Evolutionary conservation across 2,797 vertebrate genomes (phyloP), one percentile per base, ranked within the genome.

Genomic region (Molossus molossus): DNA sequence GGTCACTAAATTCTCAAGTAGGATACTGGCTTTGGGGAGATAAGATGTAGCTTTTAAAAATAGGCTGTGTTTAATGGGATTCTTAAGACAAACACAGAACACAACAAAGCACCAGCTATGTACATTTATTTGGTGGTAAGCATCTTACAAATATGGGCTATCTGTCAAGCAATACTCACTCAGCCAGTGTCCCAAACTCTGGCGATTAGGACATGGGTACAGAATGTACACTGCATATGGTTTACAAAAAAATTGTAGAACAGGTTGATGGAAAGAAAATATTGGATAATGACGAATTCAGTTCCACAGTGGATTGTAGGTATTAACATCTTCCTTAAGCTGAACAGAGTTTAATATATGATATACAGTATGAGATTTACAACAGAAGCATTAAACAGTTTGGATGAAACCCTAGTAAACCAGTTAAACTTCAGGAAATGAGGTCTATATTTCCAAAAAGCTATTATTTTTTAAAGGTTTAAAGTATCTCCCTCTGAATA

Each of bases 71-170:
- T 94, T 94, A 96, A 45, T 65, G 45, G n/a, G 27, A 72, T 84
- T 95, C 81, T 92, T 95, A 94, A 90, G 76, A 97, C 90, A 96
- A 90, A 94, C 85, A 96, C 87, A 94, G 64, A 97, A 96, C 85
- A 96, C 93, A 95, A 96, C 83, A 96, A 93, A 93, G 89, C 86
- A 91, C 67, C 82, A 60, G 92, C 88, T 95, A 82, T 89, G 58
- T 90, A 96, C 77, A 93, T 98, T 97, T 98, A 98, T 98, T 97
- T 97, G 96, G 96, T 67, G 57, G 91, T 90, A 93, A 96, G 91
- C 94, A 88, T 95, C 89, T 96, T 97, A 98, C 97, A 97, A 58
- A 82, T 91, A 90, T 0, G 65, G 77, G 76, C 94, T 85, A 5
- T 62, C 88, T 96, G 92, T 91, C 64, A 75, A 87, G 92, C 84